Evolutionary conservation across 1,140 invertebrate genomes (phyloP), one percentile per base, ranked within the genome.

Genomic region (Procambarus virginalis): DNA sequence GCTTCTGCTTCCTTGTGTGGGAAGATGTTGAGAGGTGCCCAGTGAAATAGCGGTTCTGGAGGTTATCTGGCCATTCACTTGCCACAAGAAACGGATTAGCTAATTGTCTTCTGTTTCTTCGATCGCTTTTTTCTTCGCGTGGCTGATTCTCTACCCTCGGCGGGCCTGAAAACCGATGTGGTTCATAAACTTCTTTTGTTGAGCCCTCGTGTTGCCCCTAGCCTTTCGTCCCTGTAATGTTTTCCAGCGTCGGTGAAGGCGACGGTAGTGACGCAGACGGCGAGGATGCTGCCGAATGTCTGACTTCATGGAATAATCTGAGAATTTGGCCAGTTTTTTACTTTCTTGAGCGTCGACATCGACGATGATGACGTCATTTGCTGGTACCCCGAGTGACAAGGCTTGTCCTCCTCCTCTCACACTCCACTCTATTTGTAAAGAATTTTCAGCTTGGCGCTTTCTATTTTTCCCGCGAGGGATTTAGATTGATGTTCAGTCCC

Each of bases 101-200:
- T 81, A 88, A 81, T 80, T 80, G 60, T 88, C 79, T 75, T 75
- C 78, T 88, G 64, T 82, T 68, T 75, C 79, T 88, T 75, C 46
- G 64, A 49, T 88, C 64, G 51, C 64, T 75, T 70, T n/a, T 81
- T 82, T 75, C 55, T 68, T 45, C n/a, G 34, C 55, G 0, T 46
- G 77, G 51, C 46, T 68, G 76, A 80, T 60, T 55, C 6, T 34
- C n/a, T 58, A 4, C 70, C 51, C 64, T 73, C 64, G 14, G 17
- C n/a, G 20, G 82, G 34, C 34, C 34, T 45, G 68, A 46, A 64
- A 82, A 64, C 68, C 58, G 60, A 46, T 64, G 60, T 20, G 6
- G 80, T 3, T 55, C 34, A 64, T 84, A 75, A 51, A 49, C 22
- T 12, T 45, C 49, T 75, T 48, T 45, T 55, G 45, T 51, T 48